A percentile compares a stretch with the other conserved stretches of the same genome.
Conservation (phyloP, 2,888 invertebrate genomes). For the Stegana nigrithorax region DNA sequence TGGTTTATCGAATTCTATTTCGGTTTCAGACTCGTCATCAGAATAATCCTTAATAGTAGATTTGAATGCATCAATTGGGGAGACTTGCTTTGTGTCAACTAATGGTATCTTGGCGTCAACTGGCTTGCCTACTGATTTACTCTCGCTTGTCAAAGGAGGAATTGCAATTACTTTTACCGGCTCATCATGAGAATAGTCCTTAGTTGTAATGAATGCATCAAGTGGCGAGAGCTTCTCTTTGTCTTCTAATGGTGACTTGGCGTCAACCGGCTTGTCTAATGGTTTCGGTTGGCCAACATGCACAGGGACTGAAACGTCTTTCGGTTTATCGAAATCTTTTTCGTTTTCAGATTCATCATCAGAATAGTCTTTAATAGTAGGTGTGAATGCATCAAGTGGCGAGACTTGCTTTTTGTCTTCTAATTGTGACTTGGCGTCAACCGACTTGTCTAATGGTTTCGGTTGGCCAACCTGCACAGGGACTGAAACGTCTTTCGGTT, state of each 20-base stretch:
- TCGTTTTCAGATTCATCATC: background rate
- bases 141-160: background rate
- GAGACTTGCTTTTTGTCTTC: background rate
- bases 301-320: background rate
- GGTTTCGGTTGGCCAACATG: background rate
- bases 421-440: conserved; percentile 13
- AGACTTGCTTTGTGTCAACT: conserved; percentile 17
- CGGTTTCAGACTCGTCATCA: conserved; percentile 19
- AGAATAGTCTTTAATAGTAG: no score
- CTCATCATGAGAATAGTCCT: conserved; percentile 1
- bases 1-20: conserved; percentile 7
- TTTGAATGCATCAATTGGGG: conserved; percentile 16
- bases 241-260: background rate
- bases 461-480: background rate
- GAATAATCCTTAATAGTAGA: conserved; percentile 3
- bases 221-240: background rate
- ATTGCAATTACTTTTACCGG: background rate
- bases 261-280: background rate
- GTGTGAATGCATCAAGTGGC: no score
- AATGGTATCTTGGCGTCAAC: background rate
- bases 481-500: background rate
- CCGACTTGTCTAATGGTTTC: conserved; percentile 9
- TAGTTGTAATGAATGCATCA: background rate
- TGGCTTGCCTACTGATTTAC: conserved; percentile 9
- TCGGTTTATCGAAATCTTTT: background rate